These are phyloP conservation scores for Deroplatys truncata DNA, from an alignment of 2,888 invertebrate genomes.

Conservation along the genomic window DNA sequence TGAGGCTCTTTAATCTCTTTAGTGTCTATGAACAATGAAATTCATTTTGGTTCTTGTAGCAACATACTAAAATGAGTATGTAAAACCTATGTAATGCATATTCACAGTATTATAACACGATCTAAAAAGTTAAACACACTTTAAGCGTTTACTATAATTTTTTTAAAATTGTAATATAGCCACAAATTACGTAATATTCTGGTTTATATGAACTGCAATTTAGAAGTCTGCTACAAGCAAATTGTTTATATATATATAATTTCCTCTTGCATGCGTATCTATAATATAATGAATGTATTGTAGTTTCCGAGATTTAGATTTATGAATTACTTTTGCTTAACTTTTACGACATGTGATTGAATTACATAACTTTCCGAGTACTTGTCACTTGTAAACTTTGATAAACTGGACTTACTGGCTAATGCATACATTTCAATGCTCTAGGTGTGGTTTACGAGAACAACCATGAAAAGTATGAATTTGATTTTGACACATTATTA, in stretches of 20 bases:
- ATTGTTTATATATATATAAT: not conserved
- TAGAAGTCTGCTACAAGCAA: constrained; percentile 12
- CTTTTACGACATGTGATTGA: constrained; percentile 18
- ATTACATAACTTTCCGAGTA: not conserved
- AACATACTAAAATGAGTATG: constrained; percentile 17
- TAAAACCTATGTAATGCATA: constrained; percentile 15
- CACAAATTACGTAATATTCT: not conserved
- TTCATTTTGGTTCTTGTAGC: constrained; percentile 5
- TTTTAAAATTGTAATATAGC: constrained; percentile 16
- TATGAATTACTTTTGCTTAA: not conserved
- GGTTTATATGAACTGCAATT: not conserved
- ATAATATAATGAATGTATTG: constrained; percentile 11
- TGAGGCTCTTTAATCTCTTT: not conserved
- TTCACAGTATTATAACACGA: constrained; percentile 16
- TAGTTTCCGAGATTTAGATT: not conserved
- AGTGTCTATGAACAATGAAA: not conserved
- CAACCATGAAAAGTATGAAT: constrained; percentile 9
- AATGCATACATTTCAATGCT: not conserved
- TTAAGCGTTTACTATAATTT: constrained; percentile 17
- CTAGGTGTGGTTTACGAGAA: not conserved
- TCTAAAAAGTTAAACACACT: constrained; percentile 18
- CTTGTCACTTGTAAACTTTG: not conserved
- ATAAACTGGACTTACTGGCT: constrained; percentile 7
- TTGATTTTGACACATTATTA: constrained; percentile 7
- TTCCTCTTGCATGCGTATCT: constrained; percentile 6